These are phyloP conservation scores for Pentalonia nigronervosa DNA, from an alignment of 1,140 invertebrate genomes.

Conservation along the genomic window DNA sequence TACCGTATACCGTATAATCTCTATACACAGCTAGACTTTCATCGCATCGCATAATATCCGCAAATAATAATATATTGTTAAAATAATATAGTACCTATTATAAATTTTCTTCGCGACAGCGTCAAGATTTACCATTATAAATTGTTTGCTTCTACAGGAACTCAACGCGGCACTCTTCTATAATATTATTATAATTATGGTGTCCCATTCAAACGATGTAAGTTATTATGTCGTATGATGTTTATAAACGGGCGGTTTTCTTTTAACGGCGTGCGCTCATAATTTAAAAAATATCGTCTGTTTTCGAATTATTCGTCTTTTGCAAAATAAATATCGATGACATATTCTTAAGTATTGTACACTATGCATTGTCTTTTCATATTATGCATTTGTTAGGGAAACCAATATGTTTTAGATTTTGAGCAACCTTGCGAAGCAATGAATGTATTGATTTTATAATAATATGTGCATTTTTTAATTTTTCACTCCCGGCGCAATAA, in stretches of 20 bases:
- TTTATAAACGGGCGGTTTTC: background rate
- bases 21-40: background rate
- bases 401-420: too few species aligned
- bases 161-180: background rate
- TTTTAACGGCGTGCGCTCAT: background rate
- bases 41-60: background rate
- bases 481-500: too few species aligned
- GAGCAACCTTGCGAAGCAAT: too few species aligned
- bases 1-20: too few species aligned
- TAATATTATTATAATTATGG: background rate
- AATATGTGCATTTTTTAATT: too few species aligned
- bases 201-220: background rate
- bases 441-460: too few species aligned
- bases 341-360: background rate
- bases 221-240: background rate
- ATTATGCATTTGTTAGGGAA: background rate
- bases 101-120: background rate
- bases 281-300: background rate
- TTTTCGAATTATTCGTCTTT: background rate
- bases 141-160: background rate
- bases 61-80: conserved; percentile 11
- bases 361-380: background rate
- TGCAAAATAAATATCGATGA: background rate
- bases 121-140: background rate
- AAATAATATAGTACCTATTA: background rate